Evolutionary conservation across 2,888 invertebrate species (phyloP).

Genomic region (Hemistola chrysoprasaria): DNA sequence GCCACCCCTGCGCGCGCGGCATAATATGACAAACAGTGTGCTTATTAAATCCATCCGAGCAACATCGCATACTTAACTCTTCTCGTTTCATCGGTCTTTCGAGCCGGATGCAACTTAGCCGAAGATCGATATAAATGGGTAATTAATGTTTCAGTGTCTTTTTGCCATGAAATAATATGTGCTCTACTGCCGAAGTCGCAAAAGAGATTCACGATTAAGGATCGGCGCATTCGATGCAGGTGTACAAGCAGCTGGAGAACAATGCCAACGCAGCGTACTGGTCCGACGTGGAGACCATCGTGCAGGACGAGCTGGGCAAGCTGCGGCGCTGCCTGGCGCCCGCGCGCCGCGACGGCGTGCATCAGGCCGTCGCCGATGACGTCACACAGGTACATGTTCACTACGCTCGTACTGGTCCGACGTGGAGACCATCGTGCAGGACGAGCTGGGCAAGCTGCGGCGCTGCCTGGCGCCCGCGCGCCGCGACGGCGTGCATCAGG

Average conservation of each 20-base stretch:
- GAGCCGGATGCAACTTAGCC: no score
- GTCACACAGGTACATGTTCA: slow-evolving; percentile 83
- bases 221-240: slow-evolving; percentile 44
- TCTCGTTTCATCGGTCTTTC: no score
- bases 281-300: slow-evolving; percentile 97
- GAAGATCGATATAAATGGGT: no score
- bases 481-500: slow-evolving; percentile 92
- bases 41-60: no score
- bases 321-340: slow-evolving; percentile 87
- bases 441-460: slow-evolving; percentile 93
- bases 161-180: no score
- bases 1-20: no score
- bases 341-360: slow-evolving; percentile 89
- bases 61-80: no score
- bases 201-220: no score
- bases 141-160: no score
- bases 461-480: slow-evolving; percentile 85
- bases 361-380: slow-evolving; percentile 94
- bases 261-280: slow-evolving; percentile 95
- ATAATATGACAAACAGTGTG: no score
- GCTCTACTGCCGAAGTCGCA: no score
- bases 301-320: slow-evolving; percentile 95
- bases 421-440: slow-evolving; percentile 86
- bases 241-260: slow-evolving; percentile 95
- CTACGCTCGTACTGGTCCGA: slow-evolving; percentile 82